Conservation (phyloP, 2,797 vertebrate genomes). For the Psittacula derbiana region DNA sequence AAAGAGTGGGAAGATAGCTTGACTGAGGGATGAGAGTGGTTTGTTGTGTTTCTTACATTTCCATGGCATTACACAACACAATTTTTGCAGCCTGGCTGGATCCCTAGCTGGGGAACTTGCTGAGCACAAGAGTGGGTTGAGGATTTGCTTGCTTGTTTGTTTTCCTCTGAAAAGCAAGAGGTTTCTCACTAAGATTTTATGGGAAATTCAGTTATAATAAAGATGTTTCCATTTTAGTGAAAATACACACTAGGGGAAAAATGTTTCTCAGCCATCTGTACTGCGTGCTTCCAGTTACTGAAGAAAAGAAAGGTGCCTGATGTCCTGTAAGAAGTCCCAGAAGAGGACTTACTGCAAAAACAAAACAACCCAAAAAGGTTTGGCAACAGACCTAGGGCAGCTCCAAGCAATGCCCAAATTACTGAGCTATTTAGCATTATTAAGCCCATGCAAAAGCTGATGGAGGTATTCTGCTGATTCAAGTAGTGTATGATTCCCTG, state of each 20-base stretch:
- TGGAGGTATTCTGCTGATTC: not conserved
- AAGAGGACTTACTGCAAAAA: not conserved
- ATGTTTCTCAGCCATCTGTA: not conserved
- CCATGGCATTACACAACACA: not conserved
- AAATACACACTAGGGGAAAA: not conserved
- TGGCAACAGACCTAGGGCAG: not conserved
- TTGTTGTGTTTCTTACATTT: conserved; percentile 7
- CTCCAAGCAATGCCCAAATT: not conserved
- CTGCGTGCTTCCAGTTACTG: not conserved
- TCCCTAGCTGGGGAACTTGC: not conserved
- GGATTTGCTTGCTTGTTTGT: not conserved
- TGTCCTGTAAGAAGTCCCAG: conserved; percentile 3
- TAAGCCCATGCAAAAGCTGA: not conserved
- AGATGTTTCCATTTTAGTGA: conserved; percentile 16
- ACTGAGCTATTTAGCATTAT: not conserved
- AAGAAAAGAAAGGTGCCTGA: conserved; percentile 23
- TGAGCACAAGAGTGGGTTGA: not conserved
- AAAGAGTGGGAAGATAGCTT: not conserved
- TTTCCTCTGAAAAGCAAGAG: conserved; percentile 11
- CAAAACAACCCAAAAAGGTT: not conserved
- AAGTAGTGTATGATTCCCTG: not conserved
- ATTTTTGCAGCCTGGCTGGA: not conserved
- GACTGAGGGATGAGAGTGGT: not conserved
- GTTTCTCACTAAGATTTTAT: conserved; percentile 4
- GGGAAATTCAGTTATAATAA: conserved; percentile 17